Evolutionary conservation across 1,140 invertebrate genomes (phyloP).

Genomic region (Campoletis sonorensis): DNA sequence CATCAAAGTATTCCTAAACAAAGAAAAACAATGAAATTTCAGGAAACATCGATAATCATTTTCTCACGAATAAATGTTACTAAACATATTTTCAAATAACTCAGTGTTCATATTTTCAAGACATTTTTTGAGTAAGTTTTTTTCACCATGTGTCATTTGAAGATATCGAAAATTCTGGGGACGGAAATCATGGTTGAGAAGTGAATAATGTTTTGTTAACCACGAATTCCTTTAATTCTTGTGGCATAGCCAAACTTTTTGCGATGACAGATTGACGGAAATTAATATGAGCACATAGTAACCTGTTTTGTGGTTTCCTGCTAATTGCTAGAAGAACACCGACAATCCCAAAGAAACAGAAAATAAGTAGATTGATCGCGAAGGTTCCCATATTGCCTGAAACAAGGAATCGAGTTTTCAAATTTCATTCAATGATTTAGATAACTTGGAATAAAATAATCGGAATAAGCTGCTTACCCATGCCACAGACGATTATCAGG

Average conservation of each 20-base stretch:
- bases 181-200: too few species aligned
- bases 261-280: not conserved
- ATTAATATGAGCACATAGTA: slow-evolving; percentile 56
- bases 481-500: slow-evolving; percentile 87
- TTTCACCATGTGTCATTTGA: too few species aligned
- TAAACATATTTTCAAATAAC: too few species aligned
- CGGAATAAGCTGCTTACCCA: slow-evolving; percentile 75
- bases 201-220: not conserved
- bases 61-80: too few species aligned
- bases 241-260: not conserved
- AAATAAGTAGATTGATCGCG: slow-evolving; percentile 82
- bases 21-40: slow-evolving; percentile 37
- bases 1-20: slow-evolving; percentile 80
- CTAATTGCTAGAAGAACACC: slow-evolving; percentile 89
- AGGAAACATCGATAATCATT: not conserved
- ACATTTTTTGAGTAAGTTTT: too few species aligned
- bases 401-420: slow-evolving; percentile 24
- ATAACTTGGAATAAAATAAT: not conserved
- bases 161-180: too few species aligned
- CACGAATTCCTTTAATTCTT: not conserved
- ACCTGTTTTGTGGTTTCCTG: slow-evolving; percentile 95
- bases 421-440: not conserved
- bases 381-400: slow-evolving; percentile 80
- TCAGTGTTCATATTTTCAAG: too few species aligned
- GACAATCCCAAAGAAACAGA: slow-evolving; percentile 87